Evolutionary conservation across 2,797 vertebrate genomes (phyloP), one percentile per base, ranked within the genome.

Genomic region (Pangasius sanitwongsei): DNA sequence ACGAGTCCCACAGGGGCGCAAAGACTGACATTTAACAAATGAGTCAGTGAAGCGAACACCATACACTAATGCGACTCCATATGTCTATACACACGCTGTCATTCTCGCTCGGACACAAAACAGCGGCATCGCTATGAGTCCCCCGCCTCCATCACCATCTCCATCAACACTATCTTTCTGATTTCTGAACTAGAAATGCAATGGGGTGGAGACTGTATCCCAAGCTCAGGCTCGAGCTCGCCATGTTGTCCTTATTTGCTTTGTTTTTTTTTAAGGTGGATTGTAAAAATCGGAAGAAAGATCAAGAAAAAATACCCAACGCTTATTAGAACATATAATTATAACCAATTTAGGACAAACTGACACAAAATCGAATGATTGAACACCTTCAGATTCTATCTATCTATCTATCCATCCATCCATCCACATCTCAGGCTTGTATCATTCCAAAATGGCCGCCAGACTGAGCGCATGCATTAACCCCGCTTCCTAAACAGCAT

Each of bases 21-120:
- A n/a, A 83, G 81, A 83, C 57, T 61, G 59, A 83, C 81, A 15
- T 61, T 28, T 83, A 83, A 63, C 81, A 82, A 61, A 83, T 61
- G 57, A 83, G 78, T n/a, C 12, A 15, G 48, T 53, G 28, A 53
- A 16, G 77, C 63, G 20, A 83, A 61, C 57, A 63, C 31, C 23
- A 15, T 41, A 18, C 81, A 63, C 34, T 63, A 63, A 61, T 83
- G 15, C 2, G 6, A 44, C 11, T 61, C 55, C 53, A 37, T 23
- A 37, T 25, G 44, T 81, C 78, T 59, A 31, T 37, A 81, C 53
- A 37, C 55, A 59, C 53, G 20, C 55, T 37, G 55, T 57, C 53
- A 25, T 37, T 81, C 53, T 70, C 65, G 4, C 70, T 23, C 37
- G n/a, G 34, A 72, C 37, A 23, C 70, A 37, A n/a, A 74, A 74